Evolutionary conservation across 2,888 invertebrate genomes (phyloP), one percentile per base, ranked within the genome.

Genomic region (Cantharis nigra): DNA sequence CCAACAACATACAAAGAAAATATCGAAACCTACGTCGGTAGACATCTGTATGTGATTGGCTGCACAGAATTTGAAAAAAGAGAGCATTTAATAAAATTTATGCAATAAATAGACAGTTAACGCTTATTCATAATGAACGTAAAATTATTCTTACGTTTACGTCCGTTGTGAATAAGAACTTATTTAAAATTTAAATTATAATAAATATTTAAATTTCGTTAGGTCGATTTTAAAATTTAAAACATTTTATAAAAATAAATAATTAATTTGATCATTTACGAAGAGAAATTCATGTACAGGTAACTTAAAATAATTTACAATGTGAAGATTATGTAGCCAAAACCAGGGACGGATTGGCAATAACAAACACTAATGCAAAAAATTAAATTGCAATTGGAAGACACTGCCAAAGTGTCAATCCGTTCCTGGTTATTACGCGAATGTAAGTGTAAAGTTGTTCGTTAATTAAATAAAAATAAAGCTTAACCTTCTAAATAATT

Each of bases 1-100:
- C 67, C 74, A 71, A 75, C 69, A 75, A 75, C 64, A 63, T 75
- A 78, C 75, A 78, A 49, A 71, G 11, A 69, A 49, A 49, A n/a
- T 49, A n/a, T 49, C 2, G n/a, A n/a, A 49, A 49, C 64, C 49
- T 18, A 20, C 13, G 63, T 74, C 18, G 64, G 69, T 74, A 30
- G 70, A 64, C 23, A 23, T 63, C 70, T 74, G 74, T 63, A 70
- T 74, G 28, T 20, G 64, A 74, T 74, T 63, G 69, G 49, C 69
- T 49, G 49, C 49, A 49, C 49, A 49, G n/a, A n/a, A 49, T 49
- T 49, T n/a, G 13, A 49, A 49, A 49, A n/a, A 49, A 49, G 7
- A 9, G 49, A 33, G 7, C 7, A 49, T 49, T n/a, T 49, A 49
- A n/a, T 49, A 49, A 49, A 49, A n/a, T 49, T n/a, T 49, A 49